A percentile compares a stretch with the other conserved stretches of the same genome.
These are phyloP conservation scores for Lucilia cuprina DNA, from an alignment of 1,140 invertebrate species.

Conservation along the genomic window DNA sequence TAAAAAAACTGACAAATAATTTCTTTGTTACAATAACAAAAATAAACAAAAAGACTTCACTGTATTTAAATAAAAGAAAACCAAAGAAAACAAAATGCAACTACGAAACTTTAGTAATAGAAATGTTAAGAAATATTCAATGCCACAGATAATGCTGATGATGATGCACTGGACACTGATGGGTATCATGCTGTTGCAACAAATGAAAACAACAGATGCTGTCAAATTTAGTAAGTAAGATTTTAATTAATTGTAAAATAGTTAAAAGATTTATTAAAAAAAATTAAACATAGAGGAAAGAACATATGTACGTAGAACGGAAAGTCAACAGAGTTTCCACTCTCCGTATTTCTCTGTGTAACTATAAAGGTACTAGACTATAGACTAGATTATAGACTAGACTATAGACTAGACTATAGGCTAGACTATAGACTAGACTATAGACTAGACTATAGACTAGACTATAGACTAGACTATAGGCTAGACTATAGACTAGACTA, in stretches of 20 bases:
- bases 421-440: too few species aligned
- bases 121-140: background rate
- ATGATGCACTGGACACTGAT: background rate
- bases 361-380: too few species aligned
- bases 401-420: too few species aligned
- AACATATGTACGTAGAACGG: too few species aligned
- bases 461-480: too few species aligned
- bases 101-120: background rate
- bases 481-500: too few species aligned
- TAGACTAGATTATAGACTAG: too few species aligned
- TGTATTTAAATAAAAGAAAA: background rate
- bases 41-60: background rate
- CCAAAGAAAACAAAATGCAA: background rate
- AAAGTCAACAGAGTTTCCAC: too few species aligned
- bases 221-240: constrained; percentile 1
- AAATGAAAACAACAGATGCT: background rate
- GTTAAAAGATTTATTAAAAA: too few species aligned
- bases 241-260: background rate
- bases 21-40: background rate
- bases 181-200: background rate
- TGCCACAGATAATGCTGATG: background rate
- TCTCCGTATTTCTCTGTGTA: too few species aligned
- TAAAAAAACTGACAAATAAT: background rate
- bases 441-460: too few species aligned
- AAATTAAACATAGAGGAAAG: too few species aligned